Percentiles rank a stretch among this genome's conserved stretches.
phyloP scores from a whole-genome alignment of 2,888 invertebrate species.

The Aporophyla lueneburgensis region DNA sequence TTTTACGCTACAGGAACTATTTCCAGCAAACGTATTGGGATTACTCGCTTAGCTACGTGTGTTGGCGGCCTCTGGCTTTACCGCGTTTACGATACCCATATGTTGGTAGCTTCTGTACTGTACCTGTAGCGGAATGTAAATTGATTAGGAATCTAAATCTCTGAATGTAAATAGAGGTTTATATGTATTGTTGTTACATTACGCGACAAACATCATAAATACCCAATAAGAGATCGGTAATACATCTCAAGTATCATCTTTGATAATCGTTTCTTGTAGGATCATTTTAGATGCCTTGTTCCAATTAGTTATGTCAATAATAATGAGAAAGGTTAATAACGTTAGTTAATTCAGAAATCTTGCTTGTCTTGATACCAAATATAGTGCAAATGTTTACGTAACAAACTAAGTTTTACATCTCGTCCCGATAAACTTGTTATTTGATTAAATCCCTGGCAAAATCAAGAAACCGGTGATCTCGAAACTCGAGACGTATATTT shows the following conservation, averaged over 20 bases:
- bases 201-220: not conserved
- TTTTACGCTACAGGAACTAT: constrained; percentile 49
- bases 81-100: constrained; percentile 58
- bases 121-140: constrained; percentile 27
- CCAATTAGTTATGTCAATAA: too few species aligned
- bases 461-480: too few species aligned
- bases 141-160: constrained; percentile 45
- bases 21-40: constrained; percentile 58
- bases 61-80: constrained; percentile 46
- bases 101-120: constrained; percentile 52
- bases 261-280: not conserved
- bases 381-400: too few species aligned
- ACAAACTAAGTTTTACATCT: too few species aligned
- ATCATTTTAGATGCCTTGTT: too few species aligned
- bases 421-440: too few species aligned
- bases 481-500: constrained; percentile 40
- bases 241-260: not conserved
- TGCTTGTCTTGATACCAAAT: too few species aligned
- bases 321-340: too few species aligned
- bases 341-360: too few species aligned
- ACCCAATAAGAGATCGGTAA: not conserved
- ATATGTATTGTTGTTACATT: constrained; percentile 6
- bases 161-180: constrained; percentile 2
- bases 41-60: constrained; percentile 54
- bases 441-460: too few species aligned